phyloP scores from a whole-genome alignment of 2,797 vertebrate species.

The Hapalemur alaotrensis region DNA sequence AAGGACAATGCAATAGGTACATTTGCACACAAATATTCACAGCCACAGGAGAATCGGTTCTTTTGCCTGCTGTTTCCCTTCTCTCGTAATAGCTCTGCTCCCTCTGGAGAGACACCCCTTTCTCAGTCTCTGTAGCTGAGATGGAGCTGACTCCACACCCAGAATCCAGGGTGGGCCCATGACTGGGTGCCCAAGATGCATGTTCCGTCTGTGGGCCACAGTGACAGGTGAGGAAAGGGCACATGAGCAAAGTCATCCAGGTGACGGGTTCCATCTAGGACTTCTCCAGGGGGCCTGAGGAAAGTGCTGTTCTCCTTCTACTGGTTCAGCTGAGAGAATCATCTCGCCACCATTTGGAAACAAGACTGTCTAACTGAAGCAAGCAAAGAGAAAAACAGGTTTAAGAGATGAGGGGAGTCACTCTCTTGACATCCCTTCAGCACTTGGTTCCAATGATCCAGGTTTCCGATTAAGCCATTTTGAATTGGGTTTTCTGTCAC shows the following conservation, averaged over 20 bases:
- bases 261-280: not conserved
- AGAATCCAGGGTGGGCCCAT: not conserved
- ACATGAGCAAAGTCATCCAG: fast-evolving
- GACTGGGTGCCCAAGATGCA: not conserved
- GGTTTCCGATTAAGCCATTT: not conserved
- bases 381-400: not conserved
- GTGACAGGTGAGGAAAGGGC: not conserved
- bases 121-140: not conserved
- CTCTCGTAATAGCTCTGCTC: not conserved
- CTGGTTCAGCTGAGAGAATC: not conserved
- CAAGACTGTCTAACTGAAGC: not conserved
- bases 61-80: not conserved
- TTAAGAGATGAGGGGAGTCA: not conserved
- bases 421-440: not conserved
- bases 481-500: not conserved
- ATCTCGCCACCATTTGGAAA: not conserved
- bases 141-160: no score
- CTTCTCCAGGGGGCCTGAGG: not conserved
- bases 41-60: not conserved
- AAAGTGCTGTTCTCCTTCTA: not conserved
- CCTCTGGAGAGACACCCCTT: not conserved
- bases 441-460: not conserved
- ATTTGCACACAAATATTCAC: not conserved
- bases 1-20: not conserved
- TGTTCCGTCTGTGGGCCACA: not conserved